Conservation (phyloP, 1,140 invertebrate genomes). For the Drosophila bocqueti region DNA sequence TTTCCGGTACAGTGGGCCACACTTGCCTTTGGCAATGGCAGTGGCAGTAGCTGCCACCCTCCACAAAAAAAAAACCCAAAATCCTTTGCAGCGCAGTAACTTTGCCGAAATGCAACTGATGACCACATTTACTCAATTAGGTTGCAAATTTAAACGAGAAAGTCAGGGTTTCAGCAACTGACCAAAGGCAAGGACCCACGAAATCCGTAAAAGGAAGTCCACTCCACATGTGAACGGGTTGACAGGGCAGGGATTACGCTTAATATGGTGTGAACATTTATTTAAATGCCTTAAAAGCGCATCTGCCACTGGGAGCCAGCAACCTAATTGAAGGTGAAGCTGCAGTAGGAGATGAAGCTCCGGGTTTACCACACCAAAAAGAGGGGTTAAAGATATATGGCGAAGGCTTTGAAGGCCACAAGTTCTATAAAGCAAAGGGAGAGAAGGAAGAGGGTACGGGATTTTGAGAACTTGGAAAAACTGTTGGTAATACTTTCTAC, state of each 20-base stretch:
- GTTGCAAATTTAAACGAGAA: conserved; percentile 54
- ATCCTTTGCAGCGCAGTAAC: conserved; percentile 8
- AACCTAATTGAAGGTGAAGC: conserved; percentile 39
- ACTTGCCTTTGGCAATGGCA: conserved; percentile 42
- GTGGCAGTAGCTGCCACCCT: neutral
- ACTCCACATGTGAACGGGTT: conserved; percentile 1
- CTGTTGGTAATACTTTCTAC: neutral
- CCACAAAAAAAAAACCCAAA: neutral
- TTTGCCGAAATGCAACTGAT: conserved; percentile 53
- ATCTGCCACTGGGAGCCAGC: neutral
- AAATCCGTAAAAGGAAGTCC: neutral
- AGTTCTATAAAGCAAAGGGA: neutral
- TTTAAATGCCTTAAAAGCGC: conserved; percentile 42
- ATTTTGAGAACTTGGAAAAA: neutral
- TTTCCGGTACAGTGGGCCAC: conserved; percentile 55
- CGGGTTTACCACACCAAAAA: neutral
- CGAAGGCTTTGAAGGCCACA: conserved; percentile 6
- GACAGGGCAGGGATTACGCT: conserved; percentile 46
- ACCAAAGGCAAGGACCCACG: conserved; percentile 2
- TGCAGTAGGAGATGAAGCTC: neutral
- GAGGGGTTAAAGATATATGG: conserved; percentile 1
- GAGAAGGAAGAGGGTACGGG: neutral
- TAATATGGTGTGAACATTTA: conserved; percentile 65
- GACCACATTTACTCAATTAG: conserved; percentile 70
- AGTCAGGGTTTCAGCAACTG: neutral